A percentile compares a stretch with the other conserved stretches of the same genome.
These are phyloP conservation scores for Caradrina clavipalpis DNA, from an alignment of 2,888 invertebrate genomes.

Conservation along the genomic window DNA sequence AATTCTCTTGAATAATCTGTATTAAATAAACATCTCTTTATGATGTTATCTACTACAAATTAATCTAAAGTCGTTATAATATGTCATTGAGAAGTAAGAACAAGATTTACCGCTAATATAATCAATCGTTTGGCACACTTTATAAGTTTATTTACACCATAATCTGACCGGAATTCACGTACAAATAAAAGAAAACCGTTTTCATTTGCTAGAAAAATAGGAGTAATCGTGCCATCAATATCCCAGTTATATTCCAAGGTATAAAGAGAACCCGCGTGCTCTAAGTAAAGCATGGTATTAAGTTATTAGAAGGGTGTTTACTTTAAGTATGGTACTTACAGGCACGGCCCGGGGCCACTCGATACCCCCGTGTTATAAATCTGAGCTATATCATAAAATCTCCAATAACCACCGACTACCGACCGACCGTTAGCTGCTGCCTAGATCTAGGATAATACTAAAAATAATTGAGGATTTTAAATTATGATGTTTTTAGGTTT, in stretches of 20 bases:
- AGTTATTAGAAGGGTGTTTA: slow-evolving; percentile 73
- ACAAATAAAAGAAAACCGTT: background rate
- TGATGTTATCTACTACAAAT: too few species aligned
- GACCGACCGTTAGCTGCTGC: slow-evolving; percentile 62
- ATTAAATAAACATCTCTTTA: too few species aligned
- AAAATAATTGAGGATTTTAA: slow-evolving; percentile 58
- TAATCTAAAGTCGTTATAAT: too few species aligned
- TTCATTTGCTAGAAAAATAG: background rate
- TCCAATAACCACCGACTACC: slow-evolving; percentile 71
- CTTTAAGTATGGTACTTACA: slow-evolving; percentile 70
- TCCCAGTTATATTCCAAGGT: slow-evolving; percentile 17
- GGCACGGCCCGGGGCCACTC: slow-evolving; percentile 64
- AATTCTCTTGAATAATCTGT: too few species aligned
- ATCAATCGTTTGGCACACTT: too few species aligned
- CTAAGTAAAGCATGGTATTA: slow-evolving; percentile 67
- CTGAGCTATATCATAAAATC: slow-evolving; percentile 75
- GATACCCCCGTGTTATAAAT: slow-evolving; percentile 69
- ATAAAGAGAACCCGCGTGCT: slow-evolving; percentile 30
- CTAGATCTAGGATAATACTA: slow-evolving; percentile 52
- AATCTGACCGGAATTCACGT: background rate
- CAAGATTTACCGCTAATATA: too few species aligned
- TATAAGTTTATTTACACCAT: background rate
- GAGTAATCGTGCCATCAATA: slow-evolving; percentile 1
- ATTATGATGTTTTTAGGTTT: slow-evolving; percentile 52
- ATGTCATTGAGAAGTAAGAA: too few species aligned